Percentiles rank a stretch among this genome's conserved stretches.
phyloP scores from a whole-genome alignment of 2,113 vertebrate species.

The Gallinago undulata region DNA sequence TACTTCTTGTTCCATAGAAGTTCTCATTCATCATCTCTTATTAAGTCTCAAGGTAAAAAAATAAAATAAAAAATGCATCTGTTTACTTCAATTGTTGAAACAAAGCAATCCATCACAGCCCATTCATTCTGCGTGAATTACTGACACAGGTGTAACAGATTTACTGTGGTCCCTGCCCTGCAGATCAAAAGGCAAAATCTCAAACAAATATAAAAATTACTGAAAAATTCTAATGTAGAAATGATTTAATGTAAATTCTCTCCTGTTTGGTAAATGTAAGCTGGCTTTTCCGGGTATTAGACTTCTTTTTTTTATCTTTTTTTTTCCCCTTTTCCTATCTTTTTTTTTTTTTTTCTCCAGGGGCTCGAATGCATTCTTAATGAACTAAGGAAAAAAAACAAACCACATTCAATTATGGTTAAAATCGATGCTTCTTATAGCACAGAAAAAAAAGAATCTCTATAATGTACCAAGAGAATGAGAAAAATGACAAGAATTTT shows the following conservation, averaged over 20 bases:
- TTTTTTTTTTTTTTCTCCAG: not conserved
- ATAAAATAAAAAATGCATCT: not conserved
- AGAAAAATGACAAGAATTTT: not conserved
- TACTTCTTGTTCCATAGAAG: not conserved
- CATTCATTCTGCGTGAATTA: not conserved
- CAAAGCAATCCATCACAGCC: constrained; percentile 1
- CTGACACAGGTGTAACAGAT: not conserved
- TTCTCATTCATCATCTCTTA: constrained; percentile 21
- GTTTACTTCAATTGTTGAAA: constrained; percentile 8
- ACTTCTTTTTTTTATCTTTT: too few relatives aligned
- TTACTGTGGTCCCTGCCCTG: not conserved
- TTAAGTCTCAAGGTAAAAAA: constrained; percentile 16
- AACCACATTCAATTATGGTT: not conserved
- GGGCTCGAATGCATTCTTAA: not conserved
- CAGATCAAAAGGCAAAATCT: not conserved
- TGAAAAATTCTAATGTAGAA: not conserved
- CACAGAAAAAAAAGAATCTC: not conserved
- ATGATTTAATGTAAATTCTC: not conserved
- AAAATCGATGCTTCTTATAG: not conserved
- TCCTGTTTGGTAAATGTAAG: not conserved
- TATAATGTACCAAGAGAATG: not conserved
- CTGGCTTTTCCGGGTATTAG: not conserved
- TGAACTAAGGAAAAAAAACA: not conserved
- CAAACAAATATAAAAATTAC: not conserved
- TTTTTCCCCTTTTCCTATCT: not conserved